Conservation (phyloP, 1,140 invertebrate genomes). For the Trichonephila clavata region DNA sequence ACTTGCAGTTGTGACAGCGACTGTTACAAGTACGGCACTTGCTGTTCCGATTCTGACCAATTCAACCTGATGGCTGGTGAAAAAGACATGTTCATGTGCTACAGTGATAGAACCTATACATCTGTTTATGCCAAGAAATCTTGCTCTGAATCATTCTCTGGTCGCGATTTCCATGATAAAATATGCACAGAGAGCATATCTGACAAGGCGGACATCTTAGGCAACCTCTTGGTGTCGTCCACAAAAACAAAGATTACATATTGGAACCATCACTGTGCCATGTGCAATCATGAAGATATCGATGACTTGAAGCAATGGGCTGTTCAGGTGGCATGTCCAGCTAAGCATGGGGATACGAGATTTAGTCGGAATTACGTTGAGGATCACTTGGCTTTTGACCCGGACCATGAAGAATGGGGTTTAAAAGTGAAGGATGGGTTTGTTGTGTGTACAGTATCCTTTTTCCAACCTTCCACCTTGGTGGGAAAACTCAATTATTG, state of each 20-base stretch:
- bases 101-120: neutral
- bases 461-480: neutral
- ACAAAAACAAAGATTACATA: constrained; percentile 30
- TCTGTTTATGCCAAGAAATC: constrained; percentile 26
- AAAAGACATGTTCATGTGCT: neutral
- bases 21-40: constrained; percentile 43
- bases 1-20: constrained; percentile 47
- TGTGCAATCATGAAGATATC: constrained; percentile 44
- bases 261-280: constrained; percentile 27
- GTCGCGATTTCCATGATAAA: neutral
- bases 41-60: constrained; percentile 19
- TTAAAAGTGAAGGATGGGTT: constrained; percentile 30
- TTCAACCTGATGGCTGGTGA: neutral
- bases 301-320: constrained; percentile 24
- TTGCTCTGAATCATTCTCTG: neutral
- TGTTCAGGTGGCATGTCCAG: constrained; percentile 22
- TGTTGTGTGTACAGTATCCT: neutral
- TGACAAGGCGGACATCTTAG: constrained; percentile 8
- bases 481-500: constrained; percentile 20
- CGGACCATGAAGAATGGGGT: constrained; percentile 19
- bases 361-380: constrained; percentile 1
- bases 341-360: neutral
- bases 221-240: constrained; percentile 27
- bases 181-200: neutral
- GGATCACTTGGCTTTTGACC: neutral